Base-by-base conservation (phyloP, 2,888 invertebrate genomes). In the Cryptus armator region DNA sequence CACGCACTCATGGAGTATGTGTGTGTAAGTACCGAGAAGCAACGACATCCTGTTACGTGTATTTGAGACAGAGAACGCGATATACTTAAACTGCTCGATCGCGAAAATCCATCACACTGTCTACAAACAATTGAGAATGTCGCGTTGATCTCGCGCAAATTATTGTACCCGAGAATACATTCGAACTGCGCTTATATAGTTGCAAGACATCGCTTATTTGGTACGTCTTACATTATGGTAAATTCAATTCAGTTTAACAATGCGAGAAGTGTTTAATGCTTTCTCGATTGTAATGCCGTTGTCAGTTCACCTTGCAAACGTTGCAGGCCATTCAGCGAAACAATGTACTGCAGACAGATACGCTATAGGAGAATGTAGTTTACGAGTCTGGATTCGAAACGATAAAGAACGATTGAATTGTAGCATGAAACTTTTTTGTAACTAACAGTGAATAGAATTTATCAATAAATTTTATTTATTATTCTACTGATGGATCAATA, bases 51-150 rank as follows among this genome's bases (percentile, higher is more conserved):
- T 14, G 19, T 59, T 59, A 29, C 4, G 24, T 24, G 12, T 24
- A 12, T 29, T 5, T 59, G 24, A 51, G 6, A 24, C 14, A 7
- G 14, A 68, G 29, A 68, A 3, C 7, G 14, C 14, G 3, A 44
- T 16, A n/a, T 19, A 37, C 37, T 37, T 32, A n/a, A 32, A 29
- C 29, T 51, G 37, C 12, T 19, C 14, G 37, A 53, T 19, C 19
- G 7, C 16, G 76, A 53, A 76, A 76, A 76, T 66, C 64, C 66
- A 43, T 53, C 37, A 12, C 66, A 67, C 66, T 53, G 66, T 76
- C 43, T 76, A 67, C 53, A 44, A 48, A 79, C 78, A 48, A 79
- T 78, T 44, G 51, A 12, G 70, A 51, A 48, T 37, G 70, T 53
- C 62, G 10, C 24, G 12, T 37, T 43, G 48, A 51, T 53, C 48